phyloP scores from a whole-genome alignment of 2,113 vertebrate genomes.

The Daboia siamensis region DNA sequence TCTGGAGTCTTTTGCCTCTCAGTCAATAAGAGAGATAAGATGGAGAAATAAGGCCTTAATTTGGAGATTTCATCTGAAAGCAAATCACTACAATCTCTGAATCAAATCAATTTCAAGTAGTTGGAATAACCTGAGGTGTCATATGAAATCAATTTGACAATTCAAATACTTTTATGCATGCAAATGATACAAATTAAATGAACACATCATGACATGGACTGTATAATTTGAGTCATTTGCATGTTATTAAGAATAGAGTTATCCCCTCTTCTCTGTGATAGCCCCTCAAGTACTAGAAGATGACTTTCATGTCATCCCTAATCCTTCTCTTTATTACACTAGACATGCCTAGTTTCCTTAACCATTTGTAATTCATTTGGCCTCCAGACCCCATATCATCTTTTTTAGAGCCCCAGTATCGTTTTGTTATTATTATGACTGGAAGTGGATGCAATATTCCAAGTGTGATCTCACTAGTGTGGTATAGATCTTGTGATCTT shows the following conservation, averaged over 20 bases:
- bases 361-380: background rate
- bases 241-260: background rate
- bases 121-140: background rate
- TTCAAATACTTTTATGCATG: background rate
- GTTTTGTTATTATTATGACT: background rate
- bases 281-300: background rate
- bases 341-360: background rate
- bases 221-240: background rate
- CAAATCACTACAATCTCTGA: background rate
- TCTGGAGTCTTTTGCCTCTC: background rate
- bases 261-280: background rate
- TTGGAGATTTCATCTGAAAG: background rate
- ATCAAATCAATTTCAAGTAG: background rate
- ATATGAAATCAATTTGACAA: background rate
- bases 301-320: background rate
- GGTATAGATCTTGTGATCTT: background rate
- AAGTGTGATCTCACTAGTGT: too few species aligned
- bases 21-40: background rate
- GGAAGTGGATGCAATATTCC: background rate
- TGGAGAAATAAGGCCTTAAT: background rate
- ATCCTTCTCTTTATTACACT: background rate
- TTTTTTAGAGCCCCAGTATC: too few species aligned
- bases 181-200: background rate
- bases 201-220: background rate
- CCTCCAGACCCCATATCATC: background rate